Conservation (phyloP, 2,888 invertebrate species). For the Tanaodytes sp. region DNA sequence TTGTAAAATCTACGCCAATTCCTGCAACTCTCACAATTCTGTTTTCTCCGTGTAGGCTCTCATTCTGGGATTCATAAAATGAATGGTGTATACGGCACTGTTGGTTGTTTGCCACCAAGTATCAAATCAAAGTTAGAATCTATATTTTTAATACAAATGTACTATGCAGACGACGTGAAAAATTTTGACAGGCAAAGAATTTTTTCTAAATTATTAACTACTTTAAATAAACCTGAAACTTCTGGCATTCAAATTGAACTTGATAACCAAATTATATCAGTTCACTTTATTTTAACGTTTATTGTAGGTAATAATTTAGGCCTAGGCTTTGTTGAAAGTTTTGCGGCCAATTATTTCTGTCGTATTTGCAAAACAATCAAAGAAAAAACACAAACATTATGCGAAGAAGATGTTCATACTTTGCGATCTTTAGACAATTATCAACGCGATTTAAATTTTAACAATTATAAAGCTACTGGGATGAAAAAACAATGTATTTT, state of each 20-base stretch:
- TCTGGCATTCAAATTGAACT: constrained; percentile 29
- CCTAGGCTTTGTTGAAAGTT: constrained; percentile 37
- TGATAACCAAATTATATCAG: constrained; percentile 5
- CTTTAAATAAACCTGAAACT: constrained; percentile 9
- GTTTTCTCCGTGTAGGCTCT: too few relatives aligned
- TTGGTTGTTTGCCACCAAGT: constrained; percentile 23
- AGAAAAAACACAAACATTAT: background rate
- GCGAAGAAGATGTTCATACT: constrained; percentile 5
- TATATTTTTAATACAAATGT: constrained; percentile 30
- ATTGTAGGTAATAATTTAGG: constrained; percentile 45
- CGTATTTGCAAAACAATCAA: constrained; percentile 18
- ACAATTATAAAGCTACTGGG: constrained; percentile 3
- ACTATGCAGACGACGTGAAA: constrained; percentile 26
- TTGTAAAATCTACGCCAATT: too few relatives aligned
- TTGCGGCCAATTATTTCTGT: constrained; percentile 28
- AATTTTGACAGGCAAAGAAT: constrained; percentile 4
- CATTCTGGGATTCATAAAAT: constrained; percentile 28
- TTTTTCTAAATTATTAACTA: constrained; percentile 17
- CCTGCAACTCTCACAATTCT: too few relatives aligned
- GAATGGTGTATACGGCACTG: constrained; percentile 16
- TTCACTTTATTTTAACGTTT: constrained; percentile 33
- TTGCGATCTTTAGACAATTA: constrained; percentile 16
- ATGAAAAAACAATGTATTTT: constrained; percentile 26
- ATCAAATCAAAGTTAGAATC: constrained; percentile 25
- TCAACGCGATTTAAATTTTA: background rate